Conservation (phyloP, 64 coral and sea anemone species). For the Stylophora pistillata region DNA sequence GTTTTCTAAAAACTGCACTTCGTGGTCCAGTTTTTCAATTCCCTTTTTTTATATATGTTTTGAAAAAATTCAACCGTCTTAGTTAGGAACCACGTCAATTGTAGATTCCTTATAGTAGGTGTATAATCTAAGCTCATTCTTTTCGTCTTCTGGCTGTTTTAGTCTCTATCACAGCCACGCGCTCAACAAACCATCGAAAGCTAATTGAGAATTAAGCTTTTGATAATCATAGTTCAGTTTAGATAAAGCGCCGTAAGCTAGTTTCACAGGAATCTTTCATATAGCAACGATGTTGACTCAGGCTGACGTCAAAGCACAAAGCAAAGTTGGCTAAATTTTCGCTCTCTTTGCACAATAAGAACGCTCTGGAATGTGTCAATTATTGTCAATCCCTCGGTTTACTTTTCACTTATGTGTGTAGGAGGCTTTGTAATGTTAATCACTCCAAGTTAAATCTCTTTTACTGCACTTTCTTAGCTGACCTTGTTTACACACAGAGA, state of each 20-base stretch:
- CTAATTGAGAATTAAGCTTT: no score
- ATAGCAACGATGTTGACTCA: not conserved
- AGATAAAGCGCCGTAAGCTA: not conserved
- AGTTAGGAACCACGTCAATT: no score
- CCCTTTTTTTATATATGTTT: no score
- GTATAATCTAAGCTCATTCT: no score
- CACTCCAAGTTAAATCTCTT: not conserved
- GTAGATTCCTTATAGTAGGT: no score
- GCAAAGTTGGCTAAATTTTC: not conserved
- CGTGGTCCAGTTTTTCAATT: no score
- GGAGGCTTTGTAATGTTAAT: slow-evolving; percentile 37
- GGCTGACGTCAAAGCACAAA: not conserved
- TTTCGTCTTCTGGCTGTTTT: no score
- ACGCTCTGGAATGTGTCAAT: not conserved
- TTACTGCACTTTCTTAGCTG: not conserved
- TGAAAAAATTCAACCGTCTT: no score
- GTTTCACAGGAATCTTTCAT: slow-evolving; percentile 30
- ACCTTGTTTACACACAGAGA: not conserved
- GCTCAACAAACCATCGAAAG: no score
- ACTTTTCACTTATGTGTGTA: not conserved
- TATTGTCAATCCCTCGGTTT: not conserved
- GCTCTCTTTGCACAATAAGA: slow-evolving; percentile 9
- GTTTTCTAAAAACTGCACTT: no score
- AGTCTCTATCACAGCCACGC: no score
- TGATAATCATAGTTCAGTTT: no score